phyloP scores from a whole-genome alignment of 2,113 vertebrate species.

The Suncus etruscus region DNA sequence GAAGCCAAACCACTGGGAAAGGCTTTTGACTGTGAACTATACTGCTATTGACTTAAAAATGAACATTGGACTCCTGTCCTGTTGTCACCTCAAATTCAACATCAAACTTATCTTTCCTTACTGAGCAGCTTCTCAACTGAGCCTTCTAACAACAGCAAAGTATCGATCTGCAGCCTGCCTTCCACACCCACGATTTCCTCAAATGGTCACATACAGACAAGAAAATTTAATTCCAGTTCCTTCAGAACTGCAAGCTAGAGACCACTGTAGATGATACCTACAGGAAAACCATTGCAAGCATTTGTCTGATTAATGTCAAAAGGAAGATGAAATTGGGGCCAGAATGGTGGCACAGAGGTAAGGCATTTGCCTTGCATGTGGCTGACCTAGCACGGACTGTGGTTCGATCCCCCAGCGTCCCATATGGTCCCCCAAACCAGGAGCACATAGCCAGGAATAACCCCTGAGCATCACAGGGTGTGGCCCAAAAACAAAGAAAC shows the following conservation, averaged over 20 bases:
- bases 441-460: too few relatives aligned
- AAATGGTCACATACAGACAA: not conserved
- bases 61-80: constrained; percentile 47
- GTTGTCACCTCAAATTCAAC: constrained; percentile 63
- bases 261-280: not conserved
- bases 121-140: not conserved
- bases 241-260: not conserved
- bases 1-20: constrained; percentile 75
- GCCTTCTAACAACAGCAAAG: not conserved
- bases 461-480: too few relatives aligned
- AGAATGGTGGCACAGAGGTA: not conserved
- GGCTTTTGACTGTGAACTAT: constrained; percentile 26
- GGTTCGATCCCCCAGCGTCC: too few relatives aligned
- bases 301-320: not conserved
- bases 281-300: too few relatives aligned
- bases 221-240: not conserved
- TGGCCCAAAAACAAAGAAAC: too few relatives aligned
- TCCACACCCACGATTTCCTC: not conserved
- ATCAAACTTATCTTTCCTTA: constrained; percentile 44
- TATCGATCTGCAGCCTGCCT: not conserved
- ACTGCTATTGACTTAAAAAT: constrained; percentile 58
- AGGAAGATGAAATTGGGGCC: not conserved
- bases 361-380: too few relatives aligned
- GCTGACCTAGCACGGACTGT: too few relatives aligned
- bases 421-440: too few relatives aligned